A percentile compares a stretch with the other conserved stretches of the same genome.
These are phyloP conservation scores for Sebastes steindachneri DNA, from an alignment of 2,797 vertebrate genomes.

Conservation along the genomic window DNA sequence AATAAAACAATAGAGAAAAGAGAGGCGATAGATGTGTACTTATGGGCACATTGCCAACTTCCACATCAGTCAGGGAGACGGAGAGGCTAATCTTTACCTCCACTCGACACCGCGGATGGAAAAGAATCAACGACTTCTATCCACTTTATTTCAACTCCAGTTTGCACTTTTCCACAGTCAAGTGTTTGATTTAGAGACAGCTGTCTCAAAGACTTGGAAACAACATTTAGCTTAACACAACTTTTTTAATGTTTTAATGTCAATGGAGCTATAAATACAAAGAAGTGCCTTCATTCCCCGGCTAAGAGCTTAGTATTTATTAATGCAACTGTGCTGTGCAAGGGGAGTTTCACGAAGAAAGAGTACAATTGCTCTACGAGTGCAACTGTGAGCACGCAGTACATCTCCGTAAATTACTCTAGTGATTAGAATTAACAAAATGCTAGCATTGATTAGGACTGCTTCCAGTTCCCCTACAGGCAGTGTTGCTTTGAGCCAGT, in stretches of 20 bases:
- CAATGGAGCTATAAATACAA: slow-evolving; percentile 52
- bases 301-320: slow-evolving; percentile 61
- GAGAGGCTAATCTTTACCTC: neutral
- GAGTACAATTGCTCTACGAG: neutral
- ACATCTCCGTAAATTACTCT: slow-evolving; percentile 32
- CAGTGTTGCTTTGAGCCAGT: neutral
- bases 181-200: slow-evolving; percentile 54
- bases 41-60: neutral
- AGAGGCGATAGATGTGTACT: neutral
- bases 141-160: neutral
- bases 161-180: slow-evolving; percentile 7
- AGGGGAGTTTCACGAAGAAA: neutral
- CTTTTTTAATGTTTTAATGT: slow-evolving; percentile 51
- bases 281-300: slow-evolving; percentile 35
- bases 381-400: slow-evolving; percentile 12
- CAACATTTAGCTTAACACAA: slow-evolving; percentile 40
- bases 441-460: slow-evolving; percentile 37
- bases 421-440: slow-evolving; percentile 53
- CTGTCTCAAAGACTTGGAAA: slow-evolving; percentile 36
- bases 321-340: slow-evolving; percentile 28
- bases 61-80: neutral
- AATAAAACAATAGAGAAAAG: neutral
- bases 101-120: neutral
- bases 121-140: neutral
- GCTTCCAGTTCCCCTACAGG: slow-evolving; percentile 21